Evolutionary conservation across 2,888 invertebrate genomes (phyloP).

Genomic region (Dendrolimus pini): DNA sequence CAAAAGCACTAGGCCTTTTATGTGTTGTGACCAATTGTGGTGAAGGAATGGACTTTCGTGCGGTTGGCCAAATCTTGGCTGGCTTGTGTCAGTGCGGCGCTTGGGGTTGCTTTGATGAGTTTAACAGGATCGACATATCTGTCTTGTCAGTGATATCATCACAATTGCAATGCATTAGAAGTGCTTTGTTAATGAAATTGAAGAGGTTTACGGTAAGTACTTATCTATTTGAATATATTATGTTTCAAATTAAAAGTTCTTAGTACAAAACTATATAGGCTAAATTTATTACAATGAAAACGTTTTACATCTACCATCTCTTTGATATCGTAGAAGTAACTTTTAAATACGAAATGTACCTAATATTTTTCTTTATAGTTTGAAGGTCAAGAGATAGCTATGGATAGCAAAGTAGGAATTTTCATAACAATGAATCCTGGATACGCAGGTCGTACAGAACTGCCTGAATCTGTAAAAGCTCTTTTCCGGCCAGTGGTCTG

Average conservation of each 20-base stretch:
- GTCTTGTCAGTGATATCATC: slow-evolving; percentile 95
- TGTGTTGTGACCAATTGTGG: slow-evolving; percentile 95
- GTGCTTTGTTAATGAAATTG: slow-evolving; percentile 85
- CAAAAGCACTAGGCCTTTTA: slow-evolving; percentile 89
- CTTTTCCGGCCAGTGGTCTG: slow-evolving; percentile 95
- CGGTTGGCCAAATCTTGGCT: slow-evolving; percentile 80
- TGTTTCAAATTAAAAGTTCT: no score
- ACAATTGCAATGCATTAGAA: slow-evolving; percentile 92
- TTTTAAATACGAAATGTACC: no score
- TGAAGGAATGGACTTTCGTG: slow-evolving; percentile 94
- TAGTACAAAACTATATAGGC: no score
- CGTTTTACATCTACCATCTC: no score
- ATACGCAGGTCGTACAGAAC: slow-evolving; percentile 92
- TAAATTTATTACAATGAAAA: no score
- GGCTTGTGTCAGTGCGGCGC: slow-evolving; percentile 92
- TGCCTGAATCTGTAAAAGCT: slow-evolving; percentile 95
- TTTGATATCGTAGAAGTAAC: no score
- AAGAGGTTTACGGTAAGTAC: slow-evolving; percentile 82
- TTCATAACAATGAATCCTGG: slow-evolving; percentile 98
- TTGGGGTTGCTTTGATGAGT: slow-evolving; percentile 98
- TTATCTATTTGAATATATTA: no score
- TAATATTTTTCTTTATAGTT: slow-evolving; percentile 70
- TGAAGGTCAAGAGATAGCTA: slow-evolving; percentile 86
- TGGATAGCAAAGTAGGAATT: slow-evolving; percentile 92
- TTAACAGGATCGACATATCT: slow-evolving; percentile 94